Base-by-base conservation (phyloP, 92 coral and sea anemone species). In the Palythoa grandis region DNA sequence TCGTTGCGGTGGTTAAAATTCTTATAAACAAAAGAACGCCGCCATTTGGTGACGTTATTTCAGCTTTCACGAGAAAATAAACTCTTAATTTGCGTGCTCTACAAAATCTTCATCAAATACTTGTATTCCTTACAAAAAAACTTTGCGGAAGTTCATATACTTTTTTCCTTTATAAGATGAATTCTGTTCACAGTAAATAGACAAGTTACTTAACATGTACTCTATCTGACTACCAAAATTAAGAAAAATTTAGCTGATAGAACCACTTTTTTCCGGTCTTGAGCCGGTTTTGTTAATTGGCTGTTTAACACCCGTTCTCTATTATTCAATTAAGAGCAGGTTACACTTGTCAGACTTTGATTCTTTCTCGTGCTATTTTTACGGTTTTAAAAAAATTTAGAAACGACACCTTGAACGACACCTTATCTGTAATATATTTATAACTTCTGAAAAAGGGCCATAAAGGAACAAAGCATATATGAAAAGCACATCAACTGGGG, bases 401-500 rank as follows among this genome's bases (percentile, higher is more conserved):
- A 53, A 77, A 77, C 35, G 25, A 54, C 82, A 77, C 82, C 23
- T 52, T 35, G 57, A 77, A 16, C 43, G n/a, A n/a, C n/a, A 13
- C 14, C 29, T 29, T 35, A 24, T 56, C 35, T 57, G 67, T 15
- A 50, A 25, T 57, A 17, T 35, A 47, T 54, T 76, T 43, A 19
- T 3, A 9, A 54, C 29, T n/a, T 16, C 54, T 65, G 73, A 80
- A 80, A 80, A 63, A 19, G 9, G 15, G 10, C 43, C 74, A 67
- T 68, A 52, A 67, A 48, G 40, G 43, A 80, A 78, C 83, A 35
- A 78, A 61, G 43, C 70, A 61, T 50, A 11, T 60, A 38, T 78
- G 25, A 80, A 80, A 80, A 80, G 85, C 35, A 80, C 85, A 80
- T 80, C 85, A 66, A 47, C 74, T 80, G 85, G 85, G 85, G 85